A percentile compares a stretch with the other conserved stretches of the same genome.
Conservation (phyloP, 2,888 invertebrate species). For the Bellardia pandia region DNA sequence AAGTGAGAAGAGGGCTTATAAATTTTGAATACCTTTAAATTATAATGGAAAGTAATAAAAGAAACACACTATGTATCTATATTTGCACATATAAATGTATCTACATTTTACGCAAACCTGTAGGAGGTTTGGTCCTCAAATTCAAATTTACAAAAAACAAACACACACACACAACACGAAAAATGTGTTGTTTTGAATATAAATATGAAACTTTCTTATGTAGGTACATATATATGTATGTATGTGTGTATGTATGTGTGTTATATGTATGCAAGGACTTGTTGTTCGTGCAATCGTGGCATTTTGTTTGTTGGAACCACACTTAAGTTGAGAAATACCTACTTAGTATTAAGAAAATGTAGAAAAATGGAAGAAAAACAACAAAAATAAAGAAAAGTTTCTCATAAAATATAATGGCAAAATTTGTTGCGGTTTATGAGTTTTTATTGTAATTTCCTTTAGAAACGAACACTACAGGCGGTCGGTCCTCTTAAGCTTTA, state of each 20-base stretch:
- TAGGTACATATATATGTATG: too few relatives aligned
- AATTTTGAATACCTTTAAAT: constrained; percentile 54
- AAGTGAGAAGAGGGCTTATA: constrained; percentile 36
- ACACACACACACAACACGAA: too few relatives aligned
- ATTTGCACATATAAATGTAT: too few relatives aligned
- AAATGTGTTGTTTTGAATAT: too few relatives aligned
- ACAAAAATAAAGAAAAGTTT: constrained; percentile 36
- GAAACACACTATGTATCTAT: neutral
- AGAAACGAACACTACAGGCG: constrained; percentile 57
- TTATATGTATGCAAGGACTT: too few relatives aligned
- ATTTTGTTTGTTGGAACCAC: too few relatives aligned
- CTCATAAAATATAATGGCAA: constrained; percentile 63
- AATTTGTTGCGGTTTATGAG: constrained; percentile 68
- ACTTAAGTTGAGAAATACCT: too few relatives aligned
- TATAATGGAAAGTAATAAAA: constrained; percentile 57
- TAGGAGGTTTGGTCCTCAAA: neutral
- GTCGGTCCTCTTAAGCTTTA: constrained; percentile 49
- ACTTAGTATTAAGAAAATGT: too few relatives aligned
- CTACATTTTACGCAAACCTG: neutral
- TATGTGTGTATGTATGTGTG: too few relatives aligned
- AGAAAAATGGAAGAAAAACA: neutral
- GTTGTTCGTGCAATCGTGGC: too few relatives aligned
- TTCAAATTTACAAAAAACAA: too few relatives aligned
- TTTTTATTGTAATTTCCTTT: constrained; percentile 66
- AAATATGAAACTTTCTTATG: too few relatives aligned